Evolutionary conservation across 2,797 vertebrate species (phyloP).

Genomic region (Euphonia xanthogaster): DNA sequence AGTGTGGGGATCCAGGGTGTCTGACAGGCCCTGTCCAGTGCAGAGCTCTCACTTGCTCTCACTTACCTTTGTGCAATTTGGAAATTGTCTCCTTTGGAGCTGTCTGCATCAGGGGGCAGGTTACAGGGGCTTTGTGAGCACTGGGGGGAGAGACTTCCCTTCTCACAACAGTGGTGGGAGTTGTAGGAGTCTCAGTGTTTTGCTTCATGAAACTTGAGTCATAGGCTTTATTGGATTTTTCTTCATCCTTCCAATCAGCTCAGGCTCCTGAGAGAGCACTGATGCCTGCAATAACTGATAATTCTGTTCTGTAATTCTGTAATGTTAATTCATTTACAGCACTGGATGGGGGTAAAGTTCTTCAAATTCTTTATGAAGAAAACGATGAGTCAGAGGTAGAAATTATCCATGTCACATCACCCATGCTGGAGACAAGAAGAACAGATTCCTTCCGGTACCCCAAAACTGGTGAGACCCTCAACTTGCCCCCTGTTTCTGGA

Average conservation of each 20-base stretch:
- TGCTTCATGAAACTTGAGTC: neutral
- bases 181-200: neutral
- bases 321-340: constrained; percentile 64
- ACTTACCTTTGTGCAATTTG: neutral
- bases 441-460: constrained; percentile 85
- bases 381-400: constrained; percentile 84
- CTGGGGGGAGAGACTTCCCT: neutral
- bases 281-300: neutral
- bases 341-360: constrained; percentile 74
- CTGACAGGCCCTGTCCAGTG: neutral
- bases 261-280: neutral
- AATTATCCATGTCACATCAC: constrained; percentile 83
- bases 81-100: neutral
- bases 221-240: neutral
- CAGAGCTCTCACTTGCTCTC: neutral
- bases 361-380: constrained; percentile 83
- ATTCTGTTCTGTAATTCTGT: constrained; percentile 24
- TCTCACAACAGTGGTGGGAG: neutral
- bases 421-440: constrained; percentile 82
- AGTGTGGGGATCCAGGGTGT: neutral
- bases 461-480: constrained; percentile 76
- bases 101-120: neutral
- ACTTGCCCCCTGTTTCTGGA: neutral
- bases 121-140: neutral
- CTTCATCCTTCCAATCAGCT: neutral